Base-by-base conservation (phyloP, 1,140 invertebrate genomes). In the Heliconius himera region DNA sequence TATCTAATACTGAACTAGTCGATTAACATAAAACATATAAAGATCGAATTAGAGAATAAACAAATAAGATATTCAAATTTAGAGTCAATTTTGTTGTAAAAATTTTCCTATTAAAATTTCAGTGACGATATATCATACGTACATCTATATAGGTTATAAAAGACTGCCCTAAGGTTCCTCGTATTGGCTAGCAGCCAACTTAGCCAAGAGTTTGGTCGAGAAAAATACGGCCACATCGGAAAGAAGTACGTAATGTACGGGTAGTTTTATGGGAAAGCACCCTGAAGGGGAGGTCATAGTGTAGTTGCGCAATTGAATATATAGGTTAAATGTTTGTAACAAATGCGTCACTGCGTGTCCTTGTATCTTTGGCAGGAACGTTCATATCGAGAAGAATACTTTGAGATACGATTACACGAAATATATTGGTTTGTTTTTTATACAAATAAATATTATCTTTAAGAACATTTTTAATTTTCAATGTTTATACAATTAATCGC, bases 121-220 rank as follows among this genome's bases (percentile, higher is more conserved):
- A 56, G 71, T 77, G 77, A 85, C 82, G 83, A 83, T 86, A 84
- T 80, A 86, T 88, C 18, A 66, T 66, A 29, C 26, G 60, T 66
- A 66, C 9, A 29, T 66, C 85, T 89, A 83, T 85, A 82, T 87
- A 85, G 83, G 84, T 79, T 85, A 83, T 86, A 86, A 81, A 83
- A 81, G 36, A 80, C 66, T 82, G 81, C 82, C 86, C 85, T 87
- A 86, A 82, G 84, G 87, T 87, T 82, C 54, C 73, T 74, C 78
- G 54, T n/a, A n/a, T 77, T 90, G 88, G 89, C 85, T 38, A 66
- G 71, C 8, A 56, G 84, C 89, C 87, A 89, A 82, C 79, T 41
- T 75, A 76, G 77, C 66, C 49, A 77, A 84, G 85, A 84, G 86
- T 87, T 85, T 77, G 77, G 80, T 84, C 76, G 78, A 84, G 85